Conservation (phyloP, 1,140 invertebrate species). For the Hycleus cichorii region DNA sequence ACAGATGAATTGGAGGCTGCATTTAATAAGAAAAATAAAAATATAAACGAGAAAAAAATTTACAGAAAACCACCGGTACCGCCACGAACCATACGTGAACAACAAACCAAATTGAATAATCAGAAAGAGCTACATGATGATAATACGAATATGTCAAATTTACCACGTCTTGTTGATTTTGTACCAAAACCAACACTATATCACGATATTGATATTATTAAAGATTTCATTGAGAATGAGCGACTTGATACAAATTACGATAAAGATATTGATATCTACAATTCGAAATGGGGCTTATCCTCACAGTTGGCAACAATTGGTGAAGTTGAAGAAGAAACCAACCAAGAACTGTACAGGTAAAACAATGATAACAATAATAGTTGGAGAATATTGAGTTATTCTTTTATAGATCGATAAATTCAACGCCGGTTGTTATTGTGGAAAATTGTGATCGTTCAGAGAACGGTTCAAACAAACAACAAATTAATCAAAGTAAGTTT, state of each 20-base stretch:
- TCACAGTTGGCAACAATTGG: conserved; percentile 55
- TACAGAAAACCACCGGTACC: conserved; percentile 28
- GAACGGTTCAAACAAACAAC: no score
- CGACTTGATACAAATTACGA: conserved; percentile 28
- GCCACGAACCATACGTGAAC: conserved; percentile 24
- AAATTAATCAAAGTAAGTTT: no score
- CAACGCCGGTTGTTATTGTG: conserved; percentile 21
- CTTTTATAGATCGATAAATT: neutral
- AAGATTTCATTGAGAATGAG: conserved; percentile 36
- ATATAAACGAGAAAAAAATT: conserved; percentile 6
- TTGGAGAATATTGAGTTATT: no score
- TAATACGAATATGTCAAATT: conserved; percentile 31
- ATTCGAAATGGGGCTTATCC: conserved; percentile 32
- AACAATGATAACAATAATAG: no score
- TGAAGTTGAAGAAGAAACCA: conserved; percentile 53
- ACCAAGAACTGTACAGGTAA: neutral
- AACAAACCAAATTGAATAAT: conserved; percentile 7
- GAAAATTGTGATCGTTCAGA: conserved; percentile 6
- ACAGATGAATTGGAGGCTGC: conserved; percentile 14
- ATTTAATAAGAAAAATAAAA: conserved; percentile 11
- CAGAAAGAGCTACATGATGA: conserved; percentile 18
- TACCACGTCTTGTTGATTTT: conserved; percentile 60
- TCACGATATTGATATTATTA: conserved; percentile 27
- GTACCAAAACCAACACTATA: conserved; percentile 49
- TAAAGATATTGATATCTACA: conserved; percentile 27